Conservation (phyloP, 2,888 invertebrate genomes). For the Cactoblastis cactorum region DNA sequence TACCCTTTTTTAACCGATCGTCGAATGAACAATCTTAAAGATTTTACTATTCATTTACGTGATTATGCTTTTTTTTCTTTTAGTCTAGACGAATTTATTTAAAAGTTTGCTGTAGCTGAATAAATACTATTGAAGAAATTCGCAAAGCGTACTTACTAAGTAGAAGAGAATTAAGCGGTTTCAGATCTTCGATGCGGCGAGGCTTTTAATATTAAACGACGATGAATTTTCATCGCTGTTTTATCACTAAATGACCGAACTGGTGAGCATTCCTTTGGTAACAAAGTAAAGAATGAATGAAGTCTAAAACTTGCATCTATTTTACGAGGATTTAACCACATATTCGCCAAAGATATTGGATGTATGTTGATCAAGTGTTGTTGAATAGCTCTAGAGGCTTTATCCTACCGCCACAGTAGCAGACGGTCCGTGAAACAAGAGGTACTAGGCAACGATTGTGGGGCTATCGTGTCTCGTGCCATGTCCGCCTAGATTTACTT, state of each 20-base stretch:
- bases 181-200: constrained; percentile 12
- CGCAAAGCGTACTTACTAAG: constrained; percentile 27
- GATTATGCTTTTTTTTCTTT: no score
- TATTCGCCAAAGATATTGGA: neutral
- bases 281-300: neutral
- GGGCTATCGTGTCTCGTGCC: constrained; percentile 39
- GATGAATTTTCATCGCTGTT: constrained; percentile 13
- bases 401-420: constrained; percentile 45
- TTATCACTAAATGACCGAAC: constrained; percentile 8
- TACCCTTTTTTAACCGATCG: no score
- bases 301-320: neutral
- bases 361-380: neutral
- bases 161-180: constrained; percentile 23
- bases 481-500: constrained; percentile 54
- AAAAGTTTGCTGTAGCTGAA: constrained; percentile 6
- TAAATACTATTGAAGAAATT: constrained; percentile 17
- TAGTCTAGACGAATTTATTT: neutral
- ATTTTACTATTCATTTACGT: no score
- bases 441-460: constrained; percentile 50
- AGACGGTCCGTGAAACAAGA: constrained; percentile 63
- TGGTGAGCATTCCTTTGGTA: neutral
- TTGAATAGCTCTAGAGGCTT: constrained; percentile 22
- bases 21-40: no score
- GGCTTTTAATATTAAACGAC: constrained; percentile 13
- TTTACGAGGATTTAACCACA: neutral